phyloP scores from a whole-genome alignment of 2,888 invertebrate species.

The Dynastes hyllus region DNA sequence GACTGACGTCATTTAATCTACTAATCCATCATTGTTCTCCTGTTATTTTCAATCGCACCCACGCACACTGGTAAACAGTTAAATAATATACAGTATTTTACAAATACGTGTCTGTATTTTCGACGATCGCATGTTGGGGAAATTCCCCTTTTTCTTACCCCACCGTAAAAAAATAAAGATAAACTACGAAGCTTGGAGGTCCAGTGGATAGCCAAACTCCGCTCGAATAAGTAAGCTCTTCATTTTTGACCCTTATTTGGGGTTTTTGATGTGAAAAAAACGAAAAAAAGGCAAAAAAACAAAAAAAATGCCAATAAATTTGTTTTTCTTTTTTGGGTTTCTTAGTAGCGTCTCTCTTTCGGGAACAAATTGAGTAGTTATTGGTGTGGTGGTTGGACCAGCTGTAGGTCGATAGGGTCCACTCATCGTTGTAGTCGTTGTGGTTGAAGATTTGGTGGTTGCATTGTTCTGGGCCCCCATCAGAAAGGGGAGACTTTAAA shows the following conservation, averaged over 20 bases:
- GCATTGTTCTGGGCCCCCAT: constrained; percentile 70
- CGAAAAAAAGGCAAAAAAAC: background rate
- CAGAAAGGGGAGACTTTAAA: constrained; percentile 92
- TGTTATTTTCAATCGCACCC: constrained; percentile 31
- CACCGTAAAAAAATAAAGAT: too few species aligned
- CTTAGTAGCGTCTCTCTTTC: constrained; percentile 67
- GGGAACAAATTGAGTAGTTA: constrained; percentile 66
- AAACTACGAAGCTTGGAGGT: constrained; percentile 63
- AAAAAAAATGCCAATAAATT: constrained; percentile 58
- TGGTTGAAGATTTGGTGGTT: constrained; percentile 66
- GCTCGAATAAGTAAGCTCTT: constrained; percentile 86
- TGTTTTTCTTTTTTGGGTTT: constrained; percentile 80
- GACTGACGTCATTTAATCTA: constrained; percentile 44
- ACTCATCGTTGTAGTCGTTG: constrained; percentile 69
- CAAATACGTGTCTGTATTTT: constrained; percentile 57
- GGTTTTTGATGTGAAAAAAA: too few species aligned
- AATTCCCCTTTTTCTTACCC: constrained; percentile 60
- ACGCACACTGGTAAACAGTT: constrained; percentile 39
- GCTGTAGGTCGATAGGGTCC: constrained; percentile 73
- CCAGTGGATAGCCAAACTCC: constrained; percentile 64
- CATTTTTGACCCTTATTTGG: constrained; percentile 92
- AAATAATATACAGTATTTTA: constrained; percentile 59
- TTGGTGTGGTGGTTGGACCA: constrained; percentile 73
- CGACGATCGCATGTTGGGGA: constrained; percentile 42
- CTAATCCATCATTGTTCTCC: constrained; percentile 9